Evolutionary conservation across 2,888 invertebrate genomes (phyloP).

Genomic region (Perizoma affinitatum): DNA sequence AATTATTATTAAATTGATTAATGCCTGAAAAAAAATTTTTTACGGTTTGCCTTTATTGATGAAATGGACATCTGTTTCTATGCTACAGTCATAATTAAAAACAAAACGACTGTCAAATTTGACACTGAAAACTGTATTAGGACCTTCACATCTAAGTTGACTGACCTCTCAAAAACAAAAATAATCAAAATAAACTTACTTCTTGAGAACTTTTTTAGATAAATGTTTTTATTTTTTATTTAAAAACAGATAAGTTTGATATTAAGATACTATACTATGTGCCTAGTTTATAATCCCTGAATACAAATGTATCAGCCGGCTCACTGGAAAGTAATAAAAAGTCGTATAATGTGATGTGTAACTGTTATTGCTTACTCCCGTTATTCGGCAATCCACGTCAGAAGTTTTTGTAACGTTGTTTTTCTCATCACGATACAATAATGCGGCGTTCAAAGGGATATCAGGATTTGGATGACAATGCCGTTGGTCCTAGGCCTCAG

Average conservation of each 20-base stretch:
- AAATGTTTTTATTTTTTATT: background rate
- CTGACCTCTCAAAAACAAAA: constrained; percentile 1
- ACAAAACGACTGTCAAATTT: background rate
- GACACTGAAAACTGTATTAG: background rate
- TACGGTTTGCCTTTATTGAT: too few species aligned
- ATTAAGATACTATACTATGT: background rate
- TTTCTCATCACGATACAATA: constrained; percentile 42
- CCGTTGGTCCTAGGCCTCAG: constrained; percentile 57
- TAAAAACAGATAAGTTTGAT: too few species aligned
- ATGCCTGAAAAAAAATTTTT: too few species aligned
- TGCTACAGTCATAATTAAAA: too few species aligned
- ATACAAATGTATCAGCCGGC: background rate
- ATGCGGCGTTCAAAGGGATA: constrained; percentile 85
- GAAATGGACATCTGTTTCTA: too few species aligned
- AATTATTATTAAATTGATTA: too few species aligned
- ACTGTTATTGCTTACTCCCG: constrained; percentile 49
- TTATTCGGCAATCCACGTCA: constrained; percentile 70
- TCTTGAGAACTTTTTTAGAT: constrained; percentile 11
- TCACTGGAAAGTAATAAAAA: constrained; percentile 2
- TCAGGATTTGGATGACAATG: constrained; percentile 85
- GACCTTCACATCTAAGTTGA: background rate
- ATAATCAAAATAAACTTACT: constrained; percentile 10
- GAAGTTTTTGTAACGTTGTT: constrained; percentile 37
- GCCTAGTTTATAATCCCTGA: background rate
- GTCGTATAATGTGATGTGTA: background rate